Conservation (phyloP, 1,140 invertebrate species). For the Thaumatotibia leucotreta region DNA sequence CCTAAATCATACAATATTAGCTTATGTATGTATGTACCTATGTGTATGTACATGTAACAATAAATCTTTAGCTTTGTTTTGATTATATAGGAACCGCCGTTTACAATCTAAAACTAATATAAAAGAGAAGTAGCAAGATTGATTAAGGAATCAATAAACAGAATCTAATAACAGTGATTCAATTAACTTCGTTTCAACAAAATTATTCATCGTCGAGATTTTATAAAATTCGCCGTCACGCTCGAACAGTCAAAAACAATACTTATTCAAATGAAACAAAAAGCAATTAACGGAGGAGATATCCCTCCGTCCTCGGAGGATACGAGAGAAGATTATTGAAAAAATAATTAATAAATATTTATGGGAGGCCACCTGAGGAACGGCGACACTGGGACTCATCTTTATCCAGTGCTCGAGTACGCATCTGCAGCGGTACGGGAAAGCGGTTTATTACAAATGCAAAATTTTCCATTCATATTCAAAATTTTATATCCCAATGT, state of each 20-base stretch:
- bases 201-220: slow-evolving; percentile 68
- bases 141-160: slow-evolving; percentile 13
- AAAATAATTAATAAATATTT: slow-evolving; percentile 78
- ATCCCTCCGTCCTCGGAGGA: slow-evolving; percentile 70
- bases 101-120: too few relatives aligned
- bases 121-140: not conserved
- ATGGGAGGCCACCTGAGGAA: slow-evolving; percentile 70
- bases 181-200: slow-evolving; percentile 54
- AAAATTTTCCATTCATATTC: slow-evolving; percentile 92
- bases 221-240: slow-evolving; percentile 61
- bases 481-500: slow-evolving; percentile 89
- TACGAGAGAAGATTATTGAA: slow-evolving; percentile 72
- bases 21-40: too few relatives aligned
- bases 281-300: slow-evolving; percentile 73
- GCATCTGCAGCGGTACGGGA: slow-evolving; percentile 64
- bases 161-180: slow-evolving; percentile 42
- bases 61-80: too few relatives aligned
- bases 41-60: too few relatives aligned
- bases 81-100: too few relatives aligned
- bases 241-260: slow-evolving; percentile 73
- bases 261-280: slow-evolving; percentile 76
- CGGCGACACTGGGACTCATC: slow-evolving; percentile 53
- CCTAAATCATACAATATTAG: too few relatives aligned
- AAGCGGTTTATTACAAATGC: slow-evolving; percentile 85
- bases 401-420: slow-evolving; percentile 64